Conservation (phyloP, 2,888 invertebrate genomes). For the Rutpela maculata region DNA sequence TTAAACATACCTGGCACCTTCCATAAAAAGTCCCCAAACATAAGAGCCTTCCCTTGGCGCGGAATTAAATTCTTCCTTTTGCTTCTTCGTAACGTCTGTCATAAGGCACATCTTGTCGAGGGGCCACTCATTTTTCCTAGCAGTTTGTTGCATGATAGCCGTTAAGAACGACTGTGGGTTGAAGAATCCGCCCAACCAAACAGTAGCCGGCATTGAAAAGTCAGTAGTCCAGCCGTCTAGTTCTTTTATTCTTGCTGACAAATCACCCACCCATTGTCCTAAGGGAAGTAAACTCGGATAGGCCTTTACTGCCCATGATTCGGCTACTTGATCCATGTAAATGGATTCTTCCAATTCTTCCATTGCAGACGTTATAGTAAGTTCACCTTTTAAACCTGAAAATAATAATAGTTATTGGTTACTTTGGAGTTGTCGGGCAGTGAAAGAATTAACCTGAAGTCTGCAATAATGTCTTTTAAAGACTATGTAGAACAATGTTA, state of each 20-base stretch:
- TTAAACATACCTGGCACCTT: constrained; percentile 81
- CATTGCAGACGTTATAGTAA: constrained; percentile 95
- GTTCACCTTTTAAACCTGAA: constrained; percentile 79
- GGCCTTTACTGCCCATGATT: constrained; percentile 88
- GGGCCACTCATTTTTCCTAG: constrained; percentile 96
- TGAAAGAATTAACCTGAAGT: no score
- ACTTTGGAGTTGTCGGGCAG: no score
- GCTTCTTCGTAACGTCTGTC: constrained; percentile 95
- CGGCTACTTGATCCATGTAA: constrained; percentile 94
- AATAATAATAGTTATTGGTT: no score
- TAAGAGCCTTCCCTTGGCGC: constrained; percentile 95
- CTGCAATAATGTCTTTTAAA: no score
- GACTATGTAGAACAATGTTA: no score
- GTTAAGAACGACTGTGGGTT: constrained; percentile 98
- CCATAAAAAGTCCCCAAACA: constrained; percentile 92
- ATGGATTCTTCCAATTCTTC: constrained; percentile 89
- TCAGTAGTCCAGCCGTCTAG: constrained; percentile 93
- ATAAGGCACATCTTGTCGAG: constrained; percentile 96
- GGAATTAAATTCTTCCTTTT: constrained; percentile 87
- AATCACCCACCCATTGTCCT: constrained; percentile 90
- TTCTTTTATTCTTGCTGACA: constrained; percentile 85
- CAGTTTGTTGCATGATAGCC: constrained; percentile 98
- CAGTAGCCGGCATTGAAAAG: constrained; percentile 89
- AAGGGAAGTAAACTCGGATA: constrained; percentile 92
- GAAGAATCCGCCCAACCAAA: constrained; percentile 97